A percentile compares a stretch with the other conserved stretches of the same genome.
Conservation (phyloP, 1,140 invertebrate species). For the Drosophila orosa region DNA sequence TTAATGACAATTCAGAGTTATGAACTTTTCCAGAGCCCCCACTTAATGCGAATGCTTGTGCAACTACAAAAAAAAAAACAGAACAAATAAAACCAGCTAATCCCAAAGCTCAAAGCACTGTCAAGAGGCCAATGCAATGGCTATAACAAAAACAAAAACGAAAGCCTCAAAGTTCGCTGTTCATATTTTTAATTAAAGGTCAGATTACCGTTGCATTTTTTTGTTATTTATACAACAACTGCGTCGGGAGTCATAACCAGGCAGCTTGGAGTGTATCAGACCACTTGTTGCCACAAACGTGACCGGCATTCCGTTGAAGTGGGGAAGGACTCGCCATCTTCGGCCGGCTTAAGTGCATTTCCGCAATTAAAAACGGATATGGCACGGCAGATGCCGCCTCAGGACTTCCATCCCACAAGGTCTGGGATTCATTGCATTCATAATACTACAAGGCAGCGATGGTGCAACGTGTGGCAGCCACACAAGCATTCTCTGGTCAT, state of each 20-base stretch:
- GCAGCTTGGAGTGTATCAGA: slow-evolving; percentile 13
- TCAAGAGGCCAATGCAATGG: slow-evolving; percentile 10
- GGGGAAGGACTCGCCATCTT: slow-evolving; percentile 28
- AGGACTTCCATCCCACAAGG: slow-evolving; percentile 1
- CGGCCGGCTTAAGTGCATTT: slow-evolving; percentile 66
- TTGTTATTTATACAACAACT: not conserved
- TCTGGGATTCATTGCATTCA: slow-evolving; percentile 8
- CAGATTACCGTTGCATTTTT: slow-evolving; percentile 7
- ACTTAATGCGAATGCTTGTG: slow-evolving; percentile 4
- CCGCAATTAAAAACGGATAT: slow-evolving; percentile 79
- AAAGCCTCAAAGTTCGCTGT: slow-evolving; percentile 10
- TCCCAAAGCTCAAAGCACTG: slow-evolving; percentile 18
- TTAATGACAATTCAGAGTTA: not conserved
- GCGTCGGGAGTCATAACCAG: slow-evolving; percentile 22
- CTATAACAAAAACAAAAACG: slow-evolving; percentile 1
- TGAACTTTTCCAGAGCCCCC: not conserved
- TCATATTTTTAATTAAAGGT: slow-evolving; percentile 58
- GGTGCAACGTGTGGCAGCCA: slow-evolving; percentile 44
- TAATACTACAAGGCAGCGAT: slow-evolving; percentile 35
- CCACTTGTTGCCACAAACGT: slow-evolving; percentile 77
- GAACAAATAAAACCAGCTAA: slow-evolving; percentile 12
- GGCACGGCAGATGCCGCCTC: slow-evolving; percentile 28
- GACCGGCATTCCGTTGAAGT: slow-evolving; percentile 50
- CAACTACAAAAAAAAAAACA: slow-evolving; percentile 15
- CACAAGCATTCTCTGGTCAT: slow-evolving; percentile 11